Conservation (phyloP, 2,113 vertebrate species). For the Papio anubis region DNA sequence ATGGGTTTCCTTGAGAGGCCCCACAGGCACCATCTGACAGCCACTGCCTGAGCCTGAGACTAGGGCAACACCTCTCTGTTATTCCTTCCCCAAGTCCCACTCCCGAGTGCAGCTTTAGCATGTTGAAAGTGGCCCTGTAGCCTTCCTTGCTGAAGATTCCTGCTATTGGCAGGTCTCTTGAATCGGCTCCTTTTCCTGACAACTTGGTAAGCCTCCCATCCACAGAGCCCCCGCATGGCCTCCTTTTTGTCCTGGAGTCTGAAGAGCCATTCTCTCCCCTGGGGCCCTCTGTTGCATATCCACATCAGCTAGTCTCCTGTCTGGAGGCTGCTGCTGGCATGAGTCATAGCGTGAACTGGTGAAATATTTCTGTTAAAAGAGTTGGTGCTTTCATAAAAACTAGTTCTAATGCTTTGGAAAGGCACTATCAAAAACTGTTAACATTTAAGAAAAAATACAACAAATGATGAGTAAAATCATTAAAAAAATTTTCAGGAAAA, state of each 20-base stretch:
- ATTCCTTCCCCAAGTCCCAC: background rate
- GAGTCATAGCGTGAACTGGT: background rate
- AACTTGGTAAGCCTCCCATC: accelerated
- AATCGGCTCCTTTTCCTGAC: background rate
- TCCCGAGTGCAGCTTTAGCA: accelerated
- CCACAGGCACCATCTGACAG: background rate
- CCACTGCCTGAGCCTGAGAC: too few relatives aligned
- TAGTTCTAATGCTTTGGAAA: background rate
- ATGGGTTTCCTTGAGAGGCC: background rate
- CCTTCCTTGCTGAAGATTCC: background rate
- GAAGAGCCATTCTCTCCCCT: background rate
- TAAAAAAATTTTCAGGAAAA: background rate
- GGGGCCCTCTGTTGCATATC: background rate
- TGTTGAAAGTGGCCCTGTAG: accelerated
- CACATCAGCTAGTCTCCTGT: background rate
- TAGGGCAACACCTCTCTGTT: background rate
- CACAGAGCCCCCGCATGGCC: background rate
- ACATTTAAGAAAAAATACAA: background rate
- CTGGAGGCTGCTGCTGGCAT: background rate
- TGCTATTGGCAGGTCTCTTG: background rate
- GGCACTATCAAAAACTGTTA: background rate
- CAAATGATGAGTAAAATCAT: background rate
- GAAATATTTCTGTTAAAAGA: background rate
- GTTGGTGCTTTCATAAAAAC: background rate
- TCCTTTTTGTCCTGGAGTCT: accelerated